Conservation (phyloP, 2,113 vertebrate genomes). For the Nycticryphes semicollaris region DNA sequence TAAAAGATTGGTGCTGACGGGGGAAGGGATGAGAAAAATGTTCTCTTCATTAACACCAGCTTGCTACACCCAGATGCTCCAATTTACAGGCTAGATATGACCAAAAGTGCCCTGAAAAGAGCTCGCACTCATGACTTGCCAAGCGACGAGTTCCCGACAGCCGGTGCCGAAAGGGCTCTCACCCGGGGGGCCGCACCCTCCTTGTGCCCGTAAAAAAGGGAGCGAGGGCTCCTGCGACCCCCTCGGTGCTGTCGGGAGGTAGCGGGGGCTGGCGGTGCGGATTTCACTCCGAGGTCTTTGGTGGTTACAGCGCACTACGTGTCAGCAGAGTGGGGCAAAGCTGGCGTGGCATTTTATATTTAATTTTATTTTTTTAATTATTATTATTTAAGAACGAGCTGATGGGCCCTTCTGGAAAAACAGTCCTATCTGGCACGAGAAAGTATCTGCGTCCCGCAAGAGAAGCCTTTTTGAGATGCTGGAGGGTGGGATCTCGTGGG, state of each 20-base stretch:
- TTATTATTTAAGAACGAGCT: accelerated
- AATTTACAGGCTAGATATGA: not conserved
- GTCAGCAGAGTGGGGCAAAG: not conserved
- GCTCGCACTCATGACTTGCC: not conserved
- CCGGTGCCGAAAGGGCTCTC: not conserved
- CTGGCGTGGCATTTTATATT: too few relatives aligned
- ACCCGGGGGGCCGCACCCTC: too few relatives aligned
- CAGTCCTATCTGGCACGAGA: too few relatives aligned
- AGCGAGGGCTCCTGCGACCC: too few relatives aligned
- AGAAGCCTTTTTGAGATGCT: not conserved
- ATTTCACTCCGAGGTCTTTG: not conserved
- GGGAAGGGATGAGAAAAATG: not conserved
- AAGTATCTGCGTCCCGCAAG: not conserved
- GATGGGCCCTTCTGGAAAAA: accelerated
- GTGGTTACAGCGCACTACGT: not conserved
- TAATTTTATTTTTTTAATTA: too few relatives aligned
- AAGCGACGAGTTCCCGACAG: not conserved
- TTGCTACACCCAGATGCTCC: not conserved
- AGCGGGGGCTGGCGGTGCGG: accelerated
- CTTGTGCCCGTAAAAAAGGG: not conserved
- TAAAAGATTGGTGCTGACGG: not conserved
- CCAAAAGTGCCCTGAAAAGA: not conserved
- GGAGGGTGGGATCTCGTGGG: not conserved
- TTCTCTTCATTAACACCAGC: not conserved
- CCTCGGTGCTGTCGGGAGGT: too few relatives aligned